Conservation (phyloP, 1,140 invertebrate species). For the Euglossa dilemma region DNA sequence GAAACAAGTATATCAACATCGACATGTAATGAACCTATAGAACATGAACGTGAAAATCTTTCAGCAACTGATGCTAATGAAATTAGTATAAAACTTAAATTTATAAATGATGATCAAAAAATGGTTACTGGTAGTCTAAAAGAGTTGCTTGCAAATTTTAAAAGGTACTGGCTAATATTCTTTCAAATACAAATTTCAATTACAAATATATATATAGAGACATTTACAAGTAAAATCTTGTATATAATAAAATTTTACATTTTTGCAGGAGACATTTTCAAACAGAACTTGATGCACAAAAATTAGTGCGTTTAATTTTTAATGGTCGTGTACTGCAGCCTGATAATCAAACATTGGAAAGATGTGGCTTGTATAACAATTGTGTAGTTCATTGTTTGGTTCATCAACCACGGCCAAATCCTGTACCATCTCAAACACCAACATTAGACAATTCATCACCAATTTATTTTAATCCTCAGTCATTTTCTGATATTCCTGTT, state of each 20-base stretch:
- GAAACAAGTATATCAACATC: conserved; percentile 31
- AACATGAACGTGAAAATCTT: conserved; percentile 56
- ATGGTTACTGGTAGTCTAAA: conserved; percentile 89
- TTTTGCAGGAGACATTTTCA: conserved; percentile 89
- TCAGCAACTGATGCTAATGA: conserved; percentile 72
- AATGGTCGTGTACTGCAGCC: conserved; percentile 92
- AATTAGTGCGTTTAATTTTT: conserved; percentile 92
- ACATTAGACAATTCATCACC: conserved; percentile 71
- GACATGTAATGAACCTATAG: conserved; percentile 28
- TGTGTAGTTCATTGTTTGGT: conserved; percentile 95
- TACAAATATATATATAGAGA: neutral
- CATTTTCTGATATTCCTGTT: conserved; percentile 76
- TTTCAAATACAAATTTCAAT: neutral
- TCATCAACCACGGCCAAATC: conserved; percentile 82
- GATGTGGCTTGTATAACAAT: conserved; percentile 91
- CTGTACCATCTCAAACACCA: conserved; percentile 60
- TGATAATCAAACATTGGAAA: conserved; percentile 89
- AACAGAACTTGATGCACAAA: conserved; percentile 88
- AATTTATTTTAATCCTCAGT: conserved; percentile 74
- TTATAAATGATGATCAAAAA: conserved; percentile 93
- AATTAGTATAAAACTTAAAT: conserved; percentile 91
- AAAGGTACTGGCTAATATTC: conserved; percentile 83
- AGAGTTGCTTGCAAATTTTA: conserved; percentile 92
- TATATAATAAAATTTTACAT: conserved; percentile 9
- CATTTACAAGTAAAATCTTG: neutral